These are phyloP conservation scores for Scalopus aquaticus DNA, from an alignment of 2,113 vertebrate genomes.

Conservation along the genomic window DNA sequence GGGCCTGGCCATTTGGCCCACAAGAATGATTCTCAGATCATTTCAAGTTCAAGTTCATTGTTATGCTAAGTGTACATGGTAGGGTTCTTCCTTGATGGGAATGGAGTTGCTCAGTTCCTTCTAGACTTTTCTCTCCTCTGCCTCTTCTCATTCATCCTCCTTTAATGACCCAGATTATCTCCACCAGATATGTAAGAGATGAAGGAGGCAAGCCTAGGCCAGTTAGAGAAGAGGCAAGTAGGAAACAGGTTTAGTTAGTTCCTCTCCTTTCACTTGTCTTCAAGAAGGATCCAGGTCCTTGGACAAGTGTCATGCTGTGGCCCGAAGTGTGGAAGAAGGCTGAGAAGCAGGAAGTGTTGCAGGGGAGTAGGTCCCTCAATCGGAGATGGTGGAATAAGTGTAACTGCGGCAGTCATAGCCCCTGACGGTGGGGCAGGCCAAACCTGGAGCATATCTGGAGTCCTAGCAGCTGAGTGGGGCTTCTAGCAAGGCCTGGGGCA, in stretches of 20 bases:
- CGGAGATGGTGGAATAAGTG: not conserved
- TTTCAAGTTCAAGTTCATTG: not conserved
- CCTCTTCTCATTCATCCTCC: not conserved
- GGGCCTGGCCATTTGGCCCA: not conserved
- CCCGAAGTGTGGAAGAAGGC: not conserved
- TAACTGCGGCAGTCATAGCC: not conserved
- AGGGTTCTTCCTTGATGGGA: not conserved
- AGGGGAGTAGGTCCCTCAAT: not conserved
- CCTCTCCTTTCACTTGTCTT: constrained; percentile 32
- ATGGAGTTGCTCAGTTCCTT: not conserved
- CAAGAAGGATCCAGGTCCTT: not conserved
- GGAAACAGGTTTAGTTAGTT: constrained; percentile 64
- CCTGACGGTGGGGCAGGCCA: not conserved
- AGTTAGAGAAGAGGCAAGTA: constrained; percentile 26
- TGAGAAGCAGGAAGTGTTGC: not conserved
- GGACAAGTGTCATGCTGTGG: not conserved
- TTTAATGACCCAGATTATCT: constrained; percentile 21
- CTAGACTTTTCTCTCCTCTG: not conserved
- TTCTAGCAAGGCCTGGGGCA: not conserved
- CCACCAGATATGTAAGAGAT: constrained; percentile 25
- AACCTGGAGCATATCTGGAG: not conserved
- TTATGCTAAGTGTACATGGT: not conserved
- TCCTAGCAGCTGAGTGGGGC: not conserved
- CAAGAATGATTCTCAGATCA: not conserved
- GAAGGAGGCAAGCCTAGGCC: constrained; percentile 55